These are phyloP conservation scores for Drosophila bocqueti DNA, from an alignment of 1,140 invertebrate genomes.

Conservation along the genomic window DNA sequence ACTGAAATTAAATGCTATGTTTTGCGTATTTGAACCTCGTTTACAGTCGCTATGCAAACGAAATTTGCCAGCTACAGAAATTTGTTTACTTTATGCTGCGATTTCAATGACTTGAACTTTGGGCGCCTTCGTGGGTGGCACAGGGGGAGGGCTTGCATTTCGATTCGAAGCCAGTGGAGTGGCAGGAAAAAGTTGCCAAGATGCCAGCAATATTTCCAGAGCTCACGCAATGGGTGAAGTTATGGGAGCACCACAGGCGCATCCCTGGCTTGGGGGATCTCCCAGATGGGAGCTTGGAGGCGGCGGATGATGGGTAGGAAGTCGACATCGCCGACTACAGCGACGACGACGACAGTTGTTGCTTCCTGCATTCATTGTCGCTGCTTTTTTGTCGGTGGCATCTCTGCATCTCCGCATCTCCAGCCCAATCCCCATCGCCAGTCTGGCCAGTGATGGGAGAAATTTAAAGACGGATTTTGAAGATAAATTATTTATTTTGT, in stretches of 20 bases:
- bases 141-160: not conserved
- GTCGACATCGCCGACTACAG: constrained; percentile 40
- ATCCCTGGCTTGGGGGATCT: constrained; percentile 32
- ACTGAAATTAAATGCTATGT: not conserved
- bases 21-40: not conserved
- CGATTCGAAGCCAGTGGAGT: constrained; percentile 8
- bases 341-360: constrained; percentile 62
- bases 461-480: not conserved
- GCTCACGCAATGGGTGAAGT: constrained; percentile 59
- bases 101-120: constrained; percentile 33
- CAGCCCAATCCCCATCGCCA: constrained; percentile 14
- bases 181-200: constrained; percentile 38
- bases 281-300: not conserved
- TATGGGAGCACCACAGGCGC: constrained; percentile 45
- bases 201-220: constrained; percentile 29
- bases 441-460: constrained; percentile 18
- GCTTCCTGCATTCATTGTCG: constrained; percentile 80
- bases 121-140: constrained; percentile 19
- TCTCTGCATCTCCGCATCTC: constrained; percentile 48
- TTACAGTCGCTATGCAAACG: not conserved
- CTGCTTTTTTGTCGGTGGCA: constrained; percentile 53
- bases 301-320: constrained; percentile 58
- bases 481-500: no score
- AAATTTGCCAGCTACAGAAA: constrained; percentile 6
- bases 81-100: constrained; percentile 6